phyloP scores from a whole-genome alignment of 2,113 vertebrate genomes.

The Passer domesticus region DNA sequence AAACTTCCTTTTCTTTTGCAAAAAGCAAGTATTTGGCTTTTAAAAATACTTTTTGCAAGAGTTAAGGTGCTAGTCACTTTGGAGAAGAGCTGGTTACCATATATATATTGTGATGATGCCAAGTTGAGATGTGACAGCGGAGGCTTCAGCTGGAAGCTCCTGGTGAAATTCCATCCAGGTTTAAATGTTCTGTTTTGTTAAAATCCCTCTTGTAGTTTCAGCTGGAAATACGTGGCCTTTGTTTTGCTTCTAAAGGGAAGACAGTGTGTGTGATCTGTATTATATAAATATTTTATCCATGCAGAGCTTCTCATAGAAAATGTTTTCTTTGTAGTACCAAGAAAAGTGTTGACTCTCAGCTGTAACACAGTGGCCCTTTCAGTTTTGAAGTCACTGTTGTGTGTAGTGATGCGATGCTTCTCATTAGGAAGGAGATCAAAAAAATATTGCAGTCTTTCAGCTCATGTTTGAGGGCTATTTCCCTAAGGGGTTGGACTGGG shows the following conservation, averaged over 20 bases:
- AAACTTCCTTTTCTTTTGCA: background rate
- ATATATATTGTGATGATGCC: background rate
- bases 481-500: background rate
- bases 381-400: background rate
- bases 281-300: background rate
- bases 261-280: background rate
- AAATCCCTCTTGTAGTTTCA: background rate
- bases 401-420: background rate
- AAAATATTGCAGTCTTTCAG: background rate
- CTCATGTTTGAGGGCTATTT: background rate
- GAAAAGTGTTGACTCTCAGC: background rate
- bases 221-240: constrained; percentile 3
- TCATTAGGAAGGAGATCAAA: background rate
- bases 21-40: background rate
- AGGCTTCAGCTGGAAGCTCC: background rate
- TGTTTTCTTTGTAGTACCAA: background rate
- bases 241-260: background rate
- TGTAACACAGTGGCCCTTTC: background rate
- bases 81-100: background rate
- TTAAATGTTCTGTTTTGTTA: background rate
- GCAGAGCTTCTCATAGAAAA: background rate
- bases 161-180: background rate
- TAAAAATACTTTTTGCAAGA: background rate
- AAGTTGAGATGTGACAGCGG: fast-evolving
- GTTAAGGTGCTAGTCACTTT: background rate